These are phyloP conservation scores for Botia kubotai DNA, from an alignment of 2,797 vertebrate genomes.

Conservation along the genomic window DNA sequence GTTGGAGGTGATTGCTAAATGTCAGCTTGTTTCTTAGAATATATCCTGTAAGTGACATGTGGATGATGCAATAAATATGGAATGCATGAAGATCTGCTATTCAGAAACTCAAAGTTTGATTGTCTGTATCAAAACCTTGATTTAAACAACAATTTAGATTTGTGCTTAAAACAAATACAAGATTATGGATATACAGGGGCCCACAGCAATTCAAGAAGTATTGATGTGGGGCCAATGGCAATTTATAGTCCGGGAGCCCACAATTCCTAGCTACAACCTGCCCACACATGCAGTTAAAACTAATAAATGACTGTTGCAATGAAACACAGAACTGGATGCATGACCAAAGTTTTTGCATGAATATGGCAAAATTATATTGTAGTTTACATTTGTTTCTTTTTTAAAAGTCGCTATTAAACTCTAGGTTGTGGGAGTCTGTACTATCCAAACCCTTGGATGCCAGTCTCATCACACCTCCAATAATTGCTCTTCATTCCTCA, in stretches of 20 bases:
- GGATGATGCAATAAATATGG: neutral
- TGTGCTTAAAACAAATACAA: neutral
- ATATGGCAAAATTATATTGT: neutral
- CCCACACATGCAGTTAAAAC: neutral
- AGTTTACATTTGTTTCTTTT: neutral
- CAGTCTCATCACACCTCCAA: conserved; percentile 28
- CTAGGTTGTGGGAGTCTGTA: neutral
- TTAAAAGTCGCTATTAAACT: neutral
- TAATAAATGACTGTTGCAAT: neutral
- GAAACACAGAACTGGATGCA: neutral
- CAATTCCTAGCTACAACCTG: neutral
- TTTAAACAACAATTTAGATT: neutral
- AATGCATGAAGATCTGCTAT: neutral
- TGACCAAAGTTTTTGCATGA: neutral
- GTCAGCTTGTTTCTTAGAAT: conserved; percentile 1
- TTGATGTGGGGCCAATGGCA: too few relatives aligned
- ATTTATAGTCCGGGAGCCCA: neutral
- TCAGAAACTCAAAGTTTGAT: neutral
- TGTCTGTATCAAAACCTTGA: too few relatives aligned
- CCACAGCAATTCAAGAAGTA: neutral
- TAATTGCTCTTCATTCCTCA: conserved; percentile 45
- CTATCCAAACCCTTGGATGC: neutral
- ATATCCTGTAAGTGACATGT: neutral
- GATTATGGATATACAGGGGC: neutral
- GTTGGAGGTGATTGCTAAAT: conserved; percentile 11